Evolutionary conservation across 2,888 invertebrate species (phyloP), one percentile per base, ranked within the genome.

Genomic region (Branchellion lobata): DNA sequence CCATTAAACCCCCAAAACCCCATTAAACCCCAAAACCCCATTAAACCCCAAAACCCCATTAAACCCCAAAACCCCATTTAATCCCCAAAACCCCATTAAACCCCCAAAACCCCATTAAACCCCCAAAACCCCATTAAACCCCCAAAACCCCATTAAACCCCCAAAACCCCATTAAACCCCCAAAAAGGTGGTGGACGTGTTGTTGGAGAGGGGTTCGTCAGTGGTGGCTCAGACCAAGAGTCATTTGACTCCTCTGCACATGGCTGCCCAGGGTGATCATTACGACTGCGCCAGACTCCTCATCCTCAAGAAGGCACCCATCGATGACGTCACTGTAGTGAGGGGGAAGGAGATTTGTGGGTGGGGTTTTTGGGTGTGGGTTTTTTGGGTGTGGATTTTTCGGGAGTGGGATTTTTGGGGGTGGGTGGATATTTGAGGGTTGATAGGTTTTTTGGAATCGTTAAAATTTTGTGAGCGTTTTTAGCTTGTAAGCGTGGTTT

Each of bases 191-290:
- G 99, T 96, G 82, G 92, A 93, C 84, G 89, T 99, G 84, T 91
- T 99, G 80, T 92, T 99, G 82, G 94, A 95, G 83, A 94, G 95
- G 88, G 97, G 96, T 79, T 98, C 99, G 80, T 96, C 99, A 87
- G 96, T 98, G 82, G 99, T 98, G 89, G 97, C 94, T 86, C 93
- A 95, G 83, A 99, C 99, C 29, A 96, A 99, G 90, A 98, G 99
- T 88, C 95, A 96, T 87, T 98, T 99, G 84, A 96, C 95, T 82
- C 98, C 98, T 0, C 90, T 99, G 83, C 99, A 99, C 87, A 99
- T 99, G 33, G 97, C 98, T 81, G 94, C 96, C 79, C 98, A 99
- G 90, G 99, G 99, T 98, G 99, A 99, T 86, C 96, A 97, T 89
- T 93, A 93, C 79, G 95, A 96, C 87, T 95, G 99, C 95, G 97